Evolutionary conservation across 2,888 invertebrate genomes (phyloP).

Genomic region (Hirtodrosophila confusa): DNA sequence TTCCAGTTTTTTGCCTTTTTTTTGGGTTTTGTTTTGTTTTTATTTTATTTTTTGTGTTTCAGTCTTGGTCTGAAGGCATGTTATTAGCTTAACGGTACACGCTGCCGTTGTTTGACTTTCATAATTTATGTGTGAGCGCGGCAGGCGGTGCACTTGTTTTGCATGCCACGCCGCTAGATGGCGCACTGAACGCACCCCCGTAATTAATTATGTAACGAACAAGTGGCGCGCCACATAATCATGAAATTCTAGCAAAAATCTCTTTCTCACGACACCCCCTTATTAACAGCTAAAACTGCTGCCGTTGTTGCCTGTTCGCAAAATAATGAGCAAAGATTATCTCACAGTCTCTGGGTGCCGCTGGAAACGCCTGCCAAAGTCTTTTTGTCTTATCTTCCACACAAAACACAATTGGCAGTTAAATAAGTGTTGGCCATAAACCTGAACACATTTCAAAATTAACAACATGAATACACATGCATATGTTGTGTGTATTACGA

Average conservation of each 20-base stretch:
- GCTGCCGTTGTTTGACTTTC: conserved; percentile 60
- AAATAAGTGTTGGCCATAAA: conserved; percentile 40
- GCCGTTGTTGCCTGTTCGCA: conserved; percentile 38
- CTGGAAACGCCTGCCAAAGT: conserved; percentile 27
- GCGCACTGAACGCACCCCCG: conserved; percentile 46
- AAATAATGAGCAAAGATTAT: conserved; percentile 74
- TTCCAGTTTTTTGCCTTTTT: conserved; percentile 3
- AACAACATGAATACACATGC: conserved; percentile 6
- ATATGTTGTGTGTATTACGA: neutral
- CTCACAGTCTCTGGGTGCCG: conserved; percentile 50
- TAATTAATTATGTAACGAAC: conserved; percentile 75
- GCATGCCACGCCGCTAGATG: conserved; percentile 56
- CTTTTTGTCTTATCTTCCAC: conserved; percentile 12
- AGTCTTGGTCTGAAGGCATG: conserved; percentile 60
- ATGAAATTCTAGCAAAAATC: conserved; percentile 28
- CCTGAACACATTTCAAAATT: conserved; percentile 22
- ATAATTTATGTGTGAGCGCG: conserved; percentile 74
- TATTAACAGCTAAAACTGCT: conserved; percentile 60
- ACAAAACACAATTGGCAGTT: conserved; percentile 32
- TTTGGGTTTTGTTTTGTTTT: conserved; percentile 22
- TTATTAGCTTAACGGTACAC: conserved; percentile 70
- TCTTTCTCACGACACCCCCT: conserved; percentile 69
- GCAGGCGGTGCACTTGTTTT: conserved; percentile 68
- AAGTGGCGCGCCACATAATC: conserved; percentile 28
- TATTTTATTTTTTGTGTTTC: conserved; percentile 40